Base-by-base conservation (phyloP, 2,888 invertebrate genomes). In the Pheosia gnoma region DNA sequence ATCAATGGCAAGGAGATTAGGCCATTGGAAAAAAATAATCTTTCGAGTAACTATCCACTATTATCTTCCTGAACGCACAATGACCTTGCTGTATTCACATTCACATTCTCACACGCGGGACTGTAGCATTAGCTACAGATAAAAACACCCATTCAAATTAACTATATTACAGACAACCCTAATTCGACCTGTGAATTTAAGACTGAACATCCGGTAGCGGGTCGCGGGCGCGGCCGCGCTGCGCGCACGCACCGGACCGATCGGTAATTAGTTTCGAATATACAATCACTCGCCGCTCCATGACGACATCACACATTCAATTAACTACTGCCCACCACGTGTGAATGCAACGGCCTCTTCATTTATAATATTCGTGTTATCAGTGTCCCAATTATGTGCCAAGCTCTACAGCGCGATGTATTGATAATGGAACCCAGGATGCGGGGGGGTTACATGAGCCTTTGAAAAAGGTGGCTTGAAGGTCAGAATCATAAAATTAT, bases 221-320 rank as follows among this genome's bases (percentile, higher is more conserved):
- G 51, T 25, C 51, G 51, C 51, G 25, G 51, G 4, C 8, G 38
- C 38, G 54, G 25, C n/a, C n/a, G n/a, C n/a, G 13, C 11, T 54
- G 54, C 54, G 54, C 54, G n/a, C 11, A 38, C 54, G 54, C 41
- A 56, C 56, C 39, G 41, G 10, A 54, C 37, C 39, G 6, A 41
- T 41, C 56, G 8, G 13, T 41, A 56, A 13, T 56, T 56, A 56
- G n/a, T 56, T 41, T 25, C 25, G 25, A 56, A 56, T 53, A 56
- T 56, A 56, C 7, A 41, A 41, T 56, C 39, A 37, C 37, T 53
- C 11, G 53, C 53, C 37, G 53, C 37, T 25, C 38, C 10, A 5
- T 53, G 53, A 53, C 53, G 53, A 25, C 53, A 37, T 25, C 53
- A 38, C 51, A 51, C 51, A 37, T 53, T 53, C 53, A 53, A 53